These are phyloP conservation scores for Hippocampus guttulatus DNA, from an alignment of 2,113 vertebrate genomes.

Conservation along the genomic window DNA sequence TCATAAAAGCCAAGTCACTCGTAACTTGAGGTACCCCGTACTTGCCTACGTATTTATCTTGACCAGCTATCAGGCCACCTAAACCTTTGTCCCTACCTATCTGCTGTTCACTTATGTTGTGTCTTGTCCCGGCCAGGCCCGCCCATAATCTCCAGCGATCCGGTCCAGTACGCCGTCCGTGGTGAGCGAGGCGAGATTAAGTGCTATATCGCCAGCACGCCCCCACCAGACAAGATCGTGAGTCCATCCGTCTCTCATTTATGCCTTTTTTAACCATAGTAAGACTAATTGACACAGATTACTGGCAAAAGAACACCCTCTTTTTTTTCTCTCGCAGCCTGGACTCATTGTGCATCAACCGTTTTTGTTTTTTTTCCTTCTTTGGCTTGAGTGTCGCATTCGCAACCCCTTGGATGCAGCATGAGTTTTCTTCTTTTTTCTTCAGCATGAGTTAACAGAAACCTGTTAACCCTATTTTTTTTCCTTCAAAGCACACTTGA, in stretches of 20 bases:
- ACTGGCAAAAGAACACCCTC: background rate
- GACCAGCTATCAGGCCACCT: no score
- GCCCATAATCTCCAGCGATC: constrained; percentile 90
- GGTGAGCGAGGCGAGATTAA: constrained; percentile 88
- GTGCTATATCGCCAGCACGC: constrained; percentile 93
- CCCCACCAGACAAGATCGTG: constrained; percentile 91
- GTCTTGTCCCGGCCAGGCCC: constrained; percentile 70
- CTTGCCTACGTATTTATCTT: no score
- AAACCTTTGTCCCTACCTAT: no score
- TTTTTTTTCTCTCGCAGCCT: background rate
- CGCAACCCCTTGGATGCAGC: background rate
- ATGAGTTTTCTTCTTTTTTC: background rate
- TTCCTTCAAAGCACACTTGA: background rate
- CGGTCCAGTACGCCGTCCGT: constrained; percentile 82
- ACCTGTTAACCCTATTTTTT: background rate
- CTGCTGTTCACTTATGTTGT: background rate
- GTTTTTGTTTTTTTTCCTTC: background rate
- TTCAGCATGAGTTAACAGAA: no score
- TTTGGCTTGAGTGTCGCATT: background rate
- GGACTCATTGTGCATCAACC: background rate
- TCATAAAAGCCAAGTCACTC: no score
- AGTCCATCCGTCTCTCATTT: constrained; percentile 63
- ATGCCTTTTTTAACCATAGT: constrained; percentile 10
- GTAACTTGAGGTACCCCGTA: no score
- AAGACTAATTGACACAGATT: constrained; percentile 30